Percentiles rank a stretch among this genome's conserved stretches.
Evolutionary conservation across 64 coral and sea anemone genomes (phyloP).

Genomic region (Montipora capricornis): DNA sequence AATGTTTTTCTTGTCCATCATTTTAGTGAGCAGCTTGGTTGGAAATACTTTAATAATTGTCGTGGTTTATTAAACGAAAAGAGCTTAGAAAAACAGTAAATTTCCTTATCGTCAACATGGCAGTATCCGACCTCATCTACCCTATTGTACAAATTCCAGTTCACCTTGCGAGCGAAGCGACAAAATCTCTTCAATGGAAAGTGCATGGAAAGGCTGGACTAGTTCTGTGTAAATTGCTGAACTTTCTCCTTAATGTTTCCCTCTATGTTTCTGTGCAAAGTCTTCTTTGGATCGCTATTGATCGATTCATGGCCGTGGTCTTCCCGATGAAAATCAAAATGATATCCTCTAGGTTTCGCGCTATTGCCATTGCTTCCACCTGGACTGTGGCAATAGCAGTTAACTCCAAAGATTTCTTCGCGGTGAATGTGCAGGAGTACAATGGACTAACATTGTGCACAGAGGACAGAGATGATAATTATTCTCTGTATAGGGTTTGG

Average conservation of each 20-base stretch:
- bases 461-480: neutral
- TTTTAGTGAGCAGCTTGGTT: neutral
- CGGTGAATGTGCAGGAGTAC: neutral
- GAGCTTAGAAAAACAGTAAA: constrained; percentile 24
- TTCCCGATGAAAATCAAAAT: constrained; percentile 6
- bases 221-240: constrained; percentile 31
- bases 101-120: constrained; percentile 63
- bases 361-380: neutral
- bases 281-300: constrained; percentile 33
- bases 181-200: neutral
- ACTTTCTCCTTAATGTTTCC: constrained; percentile 7
- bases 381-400: constrained; percentile 6
- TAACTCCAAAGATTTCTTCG: constrained; percentile 7
- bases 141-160: neutral
- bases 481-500: neutral
- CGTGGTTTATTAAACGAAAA: constrained; percentile 20
- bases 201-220: neutral
- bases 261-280: constrained; percentile 21
- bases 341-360: neutral
- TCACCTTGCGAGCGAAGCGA: neutral
- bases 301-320: constrained; percentile 47
- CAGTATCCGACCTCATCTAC: constrained; percentile 30
- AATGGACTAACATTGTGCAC: neutral
- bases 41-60: constrained; percentile 46
- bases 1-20: neutral